phyloP scores from a whole-genome alignment of 2,888 invertebrate genomes.

The Euproctis similis region DNA sequence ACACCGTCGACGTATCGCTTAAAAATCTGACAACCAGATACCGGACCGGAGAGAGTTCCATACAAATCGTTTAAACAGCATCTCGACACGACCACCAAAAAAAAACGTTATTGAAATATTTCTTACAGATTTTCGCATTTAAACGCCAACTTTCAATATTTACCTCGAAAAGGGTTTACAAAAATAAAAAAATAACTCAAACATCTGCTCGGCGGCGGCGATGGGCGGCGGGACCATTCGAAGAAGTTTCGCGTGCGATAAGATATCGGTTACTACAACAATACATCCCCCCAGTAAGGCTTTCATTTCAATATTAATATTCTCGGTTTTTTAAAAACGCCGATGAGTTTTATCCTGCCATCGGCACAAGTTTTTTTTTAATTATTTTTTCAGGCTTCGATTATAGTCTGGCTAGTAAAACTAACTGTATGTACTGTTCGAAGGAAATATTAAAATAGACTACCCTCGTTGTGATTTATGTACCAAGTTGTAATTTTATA shows the following conservation, averaged over 20 bases:
- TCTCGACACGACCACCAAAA: conserved; percentile 3
- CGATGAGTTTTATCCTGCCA: conserved; percentile 41
- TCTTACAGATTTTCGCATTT: conserved; percentile 4
- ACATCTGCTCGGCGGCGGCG: conserved; percentile 10
- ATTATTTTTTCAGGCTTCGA: conserved; percentile 18
- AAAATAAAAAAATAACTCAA: conserved; percentile 9
- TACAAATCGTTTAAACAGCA: conserved; percentile 2
- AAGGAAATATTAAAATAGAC: conserved; percentile 11
- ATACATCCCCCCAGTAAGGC: conserved; percentile 26
- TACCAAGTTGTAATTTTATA: too few relatives aligned
- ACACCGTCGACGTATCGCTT: too few relatives aligned
- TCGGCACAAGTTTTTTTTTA: conserved; percentile 31
- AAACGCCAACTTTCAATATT: conserved; percentile 16
- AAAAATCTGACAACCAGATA: background rate
- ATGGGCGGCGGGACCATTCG: conserved; percentile 11
- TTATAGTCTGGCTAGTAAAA: conserved; percentile 18
- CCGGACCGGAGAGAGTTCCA: background rate
- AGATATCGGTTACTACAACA: conserved; percentile 25
- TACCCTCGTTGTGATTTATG: conserved; percentile 1
- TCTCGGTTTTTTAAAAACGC: conserved; percentile 36
- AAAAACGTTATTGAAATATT: conserved; percentile 3
- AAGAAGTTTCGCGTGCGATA: conserved; percentile 26
- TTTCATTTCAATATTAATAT: conserved; percentile 64
- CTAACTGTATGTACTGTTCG: conserved; percentile 7
- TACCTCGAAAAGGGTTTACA: conserved; percentile 8